Evolutionary conservation across 2,113 vertebrate genomes (phyloP), one percentile per base, ranked within the genome.

Genomic region (Equus przewalskii): DNA sequence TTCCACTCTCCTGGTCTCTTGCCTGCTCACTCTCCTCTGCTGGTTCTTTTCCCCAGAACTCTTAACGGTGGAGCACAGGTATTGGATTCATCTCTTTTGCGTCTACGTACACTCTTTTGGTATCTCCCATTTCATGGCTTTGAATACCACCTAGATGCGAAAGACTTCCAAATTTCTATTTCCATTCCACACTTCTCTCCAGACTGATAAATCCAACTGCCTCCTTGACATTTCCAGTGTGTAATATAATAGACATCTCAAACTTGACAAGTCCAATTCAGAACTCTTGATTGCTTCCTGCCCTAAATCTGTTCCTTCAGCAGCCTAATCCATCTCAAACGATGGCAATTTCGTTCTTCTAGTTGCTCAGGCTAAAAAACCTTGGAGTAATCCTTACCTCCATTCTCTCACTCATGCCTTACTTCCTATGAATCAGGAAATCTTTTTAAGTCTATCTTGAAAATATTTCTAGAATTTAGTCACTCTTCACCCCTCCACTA

Each of bases 101-200:
- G 84, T 46, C n/a, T 87, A 46, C 1, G 18, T 1, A 36, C 0
- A 21, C 0, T 83, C 15, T 84, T 62, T 36, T 51, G 28, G 15
- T 18, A 8, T 72, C 4, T 67, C 22, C 10, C 21, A 9, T 85
- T 79, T 51, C 36, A n/a, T 28, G 36, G 15, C 1, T 78, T 92
- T 76, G 70, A 64, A 72, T 82, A 16, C 8, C 22, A 44, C 15
- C 51, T 80, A 51, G 13, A 56, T 15, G 44, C 7, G 33, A 65
- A 89, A 69, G 11, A 73, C 30, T 93, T 90, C 41, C 44, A 80
- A 41, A 70, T 84, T 80, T 91, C 14, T 92, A n/a, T 82, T 85
- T 75, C 82, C 65, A 79, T 51, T 80, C 8, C 26, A 73, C 1
- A 82, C 5, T 33, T 58, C 6, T 88, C 18, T 22, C 36, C 33